A percentile compares a stretch with the other conserved stretches of the same genome.
Evolutionary conservation across 53 echinoderm and acorn worm genomes (phyloP).

Genomic region (Glandiceps talaboti): DNA sequence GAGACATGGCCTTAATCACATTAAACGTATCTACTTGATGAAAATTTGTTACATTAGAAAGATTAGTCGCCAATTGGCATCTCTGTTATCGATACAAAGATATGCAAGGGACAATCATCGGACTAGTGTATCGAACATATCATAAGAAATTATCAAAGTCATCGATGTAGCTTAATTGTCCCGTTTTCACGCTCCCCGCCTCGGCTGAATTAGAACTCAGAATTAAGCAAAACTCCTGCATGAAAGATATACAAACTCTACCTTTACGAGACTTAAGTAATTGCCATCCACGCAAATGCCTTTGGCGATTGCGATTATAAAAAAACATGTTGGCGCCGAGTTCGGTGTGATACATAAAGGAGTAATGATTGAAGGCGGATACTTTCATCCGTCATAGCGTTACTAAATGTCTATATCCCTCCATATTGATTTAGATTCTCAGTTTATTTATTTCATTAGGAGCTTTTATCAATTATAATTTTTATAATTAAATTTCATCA

Average conservation of each 20-base stretch:
- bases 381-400: neutral
- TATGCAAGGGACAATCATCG: neutral
- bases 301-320: neutral
- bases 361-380: neutral
- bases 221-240: neutral
- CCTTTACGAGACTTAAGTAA: neutral
- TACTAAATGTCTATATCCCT: neutral
- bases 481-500: neutral
- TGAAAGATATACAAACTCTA: neutral
- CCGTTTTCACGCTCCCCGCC: neutral
- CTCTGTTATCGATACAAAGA: neutral
- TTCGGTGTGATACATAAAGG: neutral
- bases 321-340: neutral
- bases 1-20: neutral
- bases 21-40: neutral
- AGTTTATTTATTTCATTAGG: neutral
- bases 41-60: neutral
- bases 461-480: neutral
- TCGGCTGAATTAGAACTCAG: neutral
- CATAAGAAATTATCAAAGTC: neutral
- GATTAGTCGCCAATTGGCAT: neutral
- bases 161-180: neutral
- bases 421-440: neutral
- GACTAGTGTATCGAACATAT: neutral
- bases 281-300: neutral